Evolutionary conservation across 2,113 vertebrate genomes (phyloP).

Genomic region (Rhabdomys dilectus): DNA sequence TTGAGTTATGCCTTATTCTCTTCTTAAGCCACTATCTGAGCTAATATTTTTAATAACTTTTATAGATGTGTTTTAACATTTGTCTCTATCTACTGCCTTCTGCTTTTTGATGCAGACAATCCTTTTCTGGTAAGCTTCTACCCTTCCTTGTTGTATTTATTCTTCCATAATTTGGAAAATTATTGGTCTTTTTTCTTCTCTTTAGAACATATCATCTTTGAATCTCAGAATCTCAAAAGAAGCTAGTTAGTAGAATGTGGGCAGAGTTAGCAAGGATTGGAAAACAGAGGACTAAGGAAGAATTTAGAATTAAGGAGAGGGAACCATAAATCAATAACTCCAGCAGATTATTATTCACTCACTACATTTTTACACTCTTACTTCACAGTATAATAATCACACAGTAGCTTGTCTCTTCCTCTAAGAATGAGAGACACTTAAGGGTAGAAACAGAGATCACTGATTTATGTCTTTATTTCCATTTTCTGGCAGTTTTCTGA

Average conservation of each 20-base stretch:
- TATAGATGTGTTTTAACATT: neutral
- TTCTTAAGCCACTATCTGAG: neutral
- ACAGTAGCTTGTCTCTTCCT: neutral
- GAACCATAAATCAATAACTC: neutral
- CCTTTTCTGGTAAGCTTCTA: neutral
- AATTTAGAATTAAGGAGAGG: neutral
- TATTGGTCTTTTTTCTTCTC: neutral
- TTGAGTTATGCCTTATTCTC: neutral
- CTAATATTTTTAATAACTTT: neutral
- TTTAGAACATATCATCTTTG: neutral
- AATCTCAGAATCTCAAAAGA: neutral
- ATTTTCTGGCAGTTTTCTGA: constrained; percentile 53
- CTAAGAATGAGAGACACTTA: neutral
- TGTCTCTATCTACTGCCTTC: neutral
- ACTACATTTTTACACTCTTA: constrained; percentile 14
- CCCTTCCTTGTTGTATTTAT: neutral
- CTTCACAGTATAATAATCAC: constrained; percentile 37
- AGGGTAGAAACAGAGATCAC: constrained; percentile 43
- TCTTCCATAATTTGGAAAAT: neutral
- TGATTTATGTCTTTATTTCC: constrained; percentile 61
- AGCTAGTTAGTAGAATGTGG: neutral
- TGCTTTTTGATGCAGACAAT: neutral
- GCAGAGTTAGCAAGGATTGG: neutral
- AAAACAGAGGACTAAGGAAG: neutral
- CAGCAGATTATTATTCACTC: neutral